Percentiles rank a stretch among this genome's conserved stretches.
Evolutionary conservation across 2,113 vertebrate genomes (phyloP).

Genomic region (Antidorcas marsupialis): DNA sequence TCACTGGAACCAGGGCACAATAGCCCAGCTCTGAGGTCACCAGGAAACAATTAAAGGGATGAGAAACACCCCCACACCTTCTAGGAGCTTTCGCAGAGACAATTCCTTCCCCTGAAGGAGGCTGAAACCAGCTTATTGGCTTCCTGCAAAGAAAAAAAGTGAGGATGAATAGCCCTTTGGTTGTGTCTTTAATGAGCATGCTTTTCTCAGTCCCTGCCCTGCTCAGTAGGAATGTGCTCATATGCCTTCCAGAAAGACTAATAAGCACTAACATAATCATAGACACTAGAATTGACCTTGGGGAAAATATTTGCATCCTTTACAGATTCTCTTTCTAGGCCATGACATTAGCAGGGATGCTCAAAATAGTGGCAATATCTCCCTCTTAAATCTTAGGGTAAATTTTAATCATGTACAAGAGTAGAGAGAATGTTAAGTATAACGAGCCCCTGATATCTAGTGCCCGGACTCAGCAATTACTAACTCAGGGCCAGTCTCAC

Average conservation of each 20-base stretch:
- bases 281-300: not conserved
- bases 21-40: not conserved
- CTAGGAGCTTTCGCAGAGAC: not conserved
- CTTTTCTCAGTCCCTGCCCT: not conserved
- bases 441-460: not conserved
- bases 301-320: not conserved
- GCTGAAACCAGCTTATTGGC: not conserved
- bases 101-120: not conserved
- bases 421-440: not conserved
- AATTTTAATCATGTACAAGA: not conserved
- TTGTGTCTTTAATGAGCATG: not conserved
- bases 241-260: not conserved
- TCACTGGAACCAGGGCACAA: not conserved
- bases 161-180: not conserved
- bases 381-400: not conserved
- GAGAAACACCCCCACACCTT: not conserved
- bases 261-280: not conserved
- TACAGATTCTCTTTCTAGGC: not conserved
- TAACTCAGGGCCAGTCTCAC: not conserved
- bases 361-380: not conserved
- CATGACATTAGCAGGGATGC: not conserved
- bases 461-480: fast-evolving
- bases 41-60: not conserved
- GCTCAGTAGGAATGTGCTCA: not conserved
- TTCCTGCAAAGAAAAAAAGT: not conserved